phyloP scores from a whole-genome alignment of 2,888 invertebrate genomes.

The Octonoba sinensis region DNA sequence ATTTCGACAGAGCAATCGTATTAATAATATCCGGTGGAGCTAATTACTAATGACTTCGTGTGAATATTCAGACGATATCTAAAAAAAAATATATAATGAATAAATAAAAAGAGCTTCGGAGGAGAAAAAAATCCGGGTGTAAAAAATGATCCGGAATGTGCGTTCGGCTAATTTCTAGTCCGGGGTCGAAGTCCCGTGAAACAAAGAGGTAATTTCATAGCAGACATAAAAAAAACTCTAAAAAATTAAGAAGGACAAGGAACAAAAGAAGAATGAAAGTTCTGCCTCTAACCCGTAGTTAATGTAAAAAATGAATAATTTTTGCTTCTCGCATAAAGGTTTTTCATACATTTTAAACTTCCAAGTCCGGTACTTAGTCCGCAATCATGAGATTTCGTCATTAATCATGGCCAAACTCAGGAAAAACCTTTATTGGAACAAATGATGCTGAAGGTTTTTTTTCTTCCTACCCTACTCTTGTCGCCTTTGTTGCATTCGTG shows the following conservation, averaged over 20 bases:
- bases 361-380: conserved; percentile 55
- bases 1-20: conserved; percentile 42
- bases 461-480: background rate
- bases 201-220: conserved; percentile 61
- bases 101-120: background rate
- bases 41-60: conserved; percentile 62
- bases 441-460: conserved; percentile 47
- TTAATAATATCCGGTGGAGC: conserved; percentile 51
- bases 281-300: conserved; percentile 57
- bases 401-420: conserved; percentile 49
- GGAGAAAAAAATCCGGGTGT: conserved; percentile 3
- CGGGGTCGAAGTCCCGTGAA: conserved; percentile 55
- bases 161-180: conserved; percentile 58
- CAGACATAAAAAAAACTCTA: conserved; percentile 30
- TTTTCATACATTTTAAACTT: conserved; percentile 64
- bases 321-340: conserved; percentile 59
- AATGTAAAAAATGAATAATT: conserved; percentile 64
- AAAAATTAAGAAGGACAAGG: conserved; percentile 56
- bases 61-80: conserved; percentile 45
- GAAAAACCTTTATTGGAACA: conserved; percentile 63
- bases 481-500: conserved; percentile 32
- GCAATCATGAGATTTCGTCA: conserved; percentile 55
- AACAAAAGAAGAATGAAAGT: conserved; percentile 39
- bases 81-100: conserved; percentile 33
- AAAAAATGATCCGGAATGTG: conserved; percentile 23